These are phyloP conservation scores for Coecobrya sp. DNA, from an alignment of 2,888 invertebrate species.

Conservation along the genomic window DNA sequence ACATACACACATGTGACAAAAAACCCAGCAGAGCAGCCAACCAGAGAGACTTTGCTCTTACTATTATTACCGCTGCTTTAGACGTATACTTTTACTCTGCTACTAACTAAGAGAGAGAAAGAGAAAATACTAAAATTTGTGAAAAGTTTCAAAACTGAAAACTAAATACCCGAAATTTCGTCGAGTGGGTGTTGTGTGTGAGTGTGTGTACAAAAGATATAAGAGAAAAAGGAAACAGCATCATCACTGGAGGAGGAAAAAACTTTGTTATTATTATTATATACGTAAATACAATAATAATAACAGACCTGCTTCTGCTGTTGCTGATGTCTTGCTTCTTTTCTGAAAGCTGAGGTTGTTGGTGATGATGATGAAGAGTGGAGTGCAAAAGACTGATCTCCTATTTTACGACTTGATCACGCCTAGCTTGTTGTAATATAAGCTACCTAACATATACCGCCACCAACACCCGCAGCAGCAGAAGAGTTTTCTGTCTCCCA, in stretches of 20 bases:
- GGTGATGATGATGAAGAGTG: slow-evolving; percentile 51
- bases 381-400: slow-evolving; percentile 85
- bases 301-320: slow-evolving; percentile 48
- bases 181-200: neutral
- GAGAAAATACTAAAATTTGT: slow-evolving; percentile 54
- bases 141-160: slow-evolving; percentile 57
- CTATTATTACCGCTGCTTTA: slow-evolving; percentile 33
- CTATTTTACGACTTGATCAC: slow-evolving; percentile 87
- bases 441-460: slow-evolving; percentile 23
- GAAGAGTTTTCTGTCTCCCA: slow-evolving; percentile 77
- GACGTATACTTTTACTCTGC: neutral
- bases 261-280: slow-evolving; percentile 73
- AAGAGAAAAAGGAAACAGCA: slow-evolving; percentile 28
- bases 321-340: neutral
- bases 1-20: slow-evolving; percentile 37
- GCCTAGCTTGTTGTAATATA: slow-evolving; percentile 80
- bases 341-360: slow-evolving; percentile 27
- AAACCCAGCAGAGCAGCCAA: neutral
- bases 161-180: slow-evolving; percentile 37
- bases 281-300: slow-evolving; percentile 59
- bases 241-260: slow-evolving; percentile 15
- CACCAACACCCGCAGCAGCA: slow-evolving; percentile 25
- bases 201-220: slow-evolving; percentile 48
- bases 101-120: neutral
- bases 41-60: slow-evolving; percentile 51